Conservation (phyloP, 1,140 invertebrate species). For the Camponotus floridanus region DNA sequence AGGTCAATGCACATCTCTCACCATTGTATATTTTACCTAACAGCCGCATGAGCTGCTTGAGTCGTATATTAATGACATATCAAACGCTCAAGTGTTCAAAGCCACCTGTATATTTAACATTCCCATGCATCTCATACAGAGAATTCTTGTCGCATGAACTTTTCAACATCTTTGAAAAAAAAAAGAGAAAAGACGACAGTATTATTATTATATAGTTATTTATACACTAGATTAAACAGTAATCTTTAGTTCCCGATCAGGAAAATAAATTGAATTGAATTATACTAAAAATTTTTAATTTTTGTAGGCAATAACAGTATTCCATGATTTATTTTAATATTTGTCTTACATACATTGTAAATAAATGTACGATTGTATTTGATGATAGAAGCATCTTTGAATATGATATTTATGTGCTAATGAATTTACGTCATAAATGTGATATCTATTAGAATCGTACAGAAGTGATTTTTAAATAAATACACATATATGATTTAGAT, state of each 20-base stretch:
- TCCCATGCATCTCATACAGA: background rate
- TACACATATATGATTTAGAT: too few relatives aligned
- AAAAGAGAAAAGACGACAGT: background rate
- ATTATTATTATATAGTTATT: constrained; percentile 7
- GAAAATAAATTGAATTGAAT: constrained; percentile 33
- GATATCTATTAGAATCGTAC: background rate
- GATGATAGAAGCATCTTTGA: background rate
- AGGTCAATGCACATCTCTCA: constrained; percentile 78
- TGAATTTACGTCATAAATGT: background rate
- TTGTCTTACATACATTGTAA: background rate
- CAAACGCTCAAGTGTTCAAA: constrained; percentile 56
- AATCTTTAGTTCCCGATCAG: background rate
- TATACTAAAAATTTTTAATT: background rate
- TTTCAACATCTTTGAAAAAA: constrained; percentile 37
- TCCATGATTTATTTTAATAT: background rate
- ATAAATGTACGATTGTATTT: background rate
- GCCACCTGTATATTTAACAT: constrained; percentile 20
- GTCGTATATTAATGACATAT: constrained; percentile 59
- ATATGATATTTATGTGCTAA: background rate
- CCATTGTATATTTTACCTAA: constrained; percentile 61
- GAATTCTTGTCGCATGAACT: constrained; percentile 58
- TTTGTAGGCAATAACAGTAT: background rate
- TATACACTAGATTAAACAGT: constrained; percentile 44
- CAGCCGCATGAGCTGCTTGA: constrained; percentile 14
- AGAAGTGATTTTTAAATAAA: background rate